These are phyloP conservation scores for Camponotus pennsylvanicus DNA, from an alignment of 1,140 invertebrate species.

Conservation along the genomic window DNA sequence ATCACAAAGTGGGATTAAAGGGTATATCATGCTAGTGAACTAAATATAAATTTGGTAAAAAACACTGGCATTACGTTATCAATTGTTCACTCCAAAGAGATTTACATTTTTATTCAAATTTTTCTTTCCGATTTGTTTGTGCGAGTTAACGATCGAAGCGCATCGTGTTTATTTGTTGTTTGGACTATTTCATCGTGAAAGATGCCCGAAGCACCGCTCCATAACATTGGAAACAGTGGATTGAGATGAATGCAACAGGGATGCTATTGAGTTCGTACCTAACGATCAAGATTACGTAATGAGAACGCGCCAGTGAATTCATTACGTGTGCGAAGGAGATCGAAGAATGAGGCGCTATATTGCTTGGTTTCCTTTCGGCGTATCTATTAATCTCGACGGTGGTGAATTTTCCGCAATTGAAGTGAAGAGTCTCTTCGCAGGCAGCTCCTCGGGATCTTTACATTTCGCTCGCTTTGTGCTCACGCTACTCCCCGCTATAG, in stretches of 20 bases:
- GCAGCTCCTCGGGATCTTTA: slow-evolving; percentile 12
- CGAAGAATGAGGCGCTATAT: slow-evolving; percentile 23
- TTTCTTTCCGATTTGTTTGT: slow-evolving; percentile 35
- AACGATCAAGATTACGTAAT: slow-evolving; percentile 35
- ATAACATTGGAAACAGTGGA: background rate
- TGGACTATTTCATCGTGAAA: background rate
- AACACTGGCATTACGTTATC: background rate
- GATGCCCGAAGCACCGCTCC: background rate
- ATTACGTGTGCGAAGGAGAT: slow-evolving; percentile 20
- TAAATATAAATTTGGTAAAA: background rate
- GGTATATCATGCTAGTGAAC: background rate
- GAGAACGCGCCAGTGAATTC: slow-evolving; percentile 34
- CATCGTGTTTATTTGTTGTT: slow-evolving; percentile 44
- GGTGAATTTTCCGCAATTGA: slow-evolving; percentile 47
- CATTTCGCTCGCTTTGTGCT: slow-evolving; percentile 12
- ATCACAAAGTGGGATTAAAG: background rate
- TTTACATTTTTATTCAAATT: slow-evolving; percentile 28
- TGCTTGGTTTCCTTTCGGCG: slow-evolving; percentile 42
- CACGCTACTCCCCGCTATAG: background rate
- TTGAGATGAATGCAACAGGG: slow-evolving; percentile 16
- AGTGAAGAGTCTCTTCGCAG: slow-evolving; percentile 26
- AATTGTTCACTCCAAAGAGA: background rate
- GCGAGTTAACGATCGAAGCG: slow-evolving; percentile 34
- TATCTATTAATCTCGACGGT: slow-evolving; percentile 33
- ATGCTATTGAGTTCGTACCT: background rate